These are phyloP conservation scores for Brachyptera putata DNA, from an alignment of 2,888 invertebrate genomes.

Conservation along the genomic window DNA sequence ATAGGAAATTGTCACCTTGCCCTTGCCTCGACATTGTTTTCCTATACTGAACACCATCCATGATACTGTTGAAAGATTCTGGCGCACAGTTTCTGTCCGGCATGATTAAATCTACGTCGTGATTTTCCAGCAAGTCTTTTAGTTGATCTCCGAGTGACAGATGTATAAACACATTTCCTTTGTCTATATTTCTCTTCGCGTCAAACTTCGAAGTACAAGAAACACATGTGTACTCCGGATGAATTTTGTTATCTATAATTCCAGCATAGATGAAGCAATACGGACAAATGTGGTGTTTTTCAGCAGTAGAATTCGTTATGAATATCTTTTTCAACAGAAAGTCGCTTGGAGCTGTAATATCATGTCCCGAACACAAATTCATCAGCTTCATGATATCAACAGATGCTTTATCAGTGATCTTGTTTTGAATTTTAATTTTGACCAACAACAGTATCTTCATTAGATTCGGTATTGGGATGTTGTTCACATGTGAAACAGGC, in stretches of 20 bases:
- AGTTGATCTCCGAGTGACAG: background rate
- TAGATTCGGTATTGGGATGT: background rate
- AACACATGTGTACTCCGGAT: background rate
- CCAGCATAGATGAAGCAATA: background rate
- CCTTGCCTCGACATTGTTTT: background rate
- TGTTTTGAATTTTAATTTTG: background rate
- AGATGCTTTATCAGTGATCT: background rate
- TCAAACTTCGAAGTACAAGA: background rate
- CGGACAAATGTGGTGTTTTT: background rate
- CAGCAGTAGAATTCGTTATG: background rate
- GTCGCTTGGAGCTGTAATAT: background rate
- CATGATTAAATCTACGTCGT: background rate
- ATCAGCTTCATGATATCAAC: background rate
- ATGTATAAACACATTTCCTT: conserved; percentile 1
- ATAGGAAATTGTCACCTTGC: background rate
- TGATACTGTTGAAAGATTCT: background rate
- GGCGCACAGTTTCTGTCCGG: background rate
- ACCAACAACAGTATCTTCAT: background rate
- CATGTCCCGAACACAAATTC: background rate
- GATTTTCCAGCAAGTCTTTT: background rate
- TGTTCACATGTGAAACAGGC: no score
- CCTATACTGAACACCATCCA: background rate
- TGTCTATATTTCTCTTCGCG: background rate
- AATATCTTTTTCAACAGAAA: background rate
- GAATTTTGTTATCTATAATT: background rate